Evolutionary conservation across 2,113 vertebrate species (phyloP), one percentile per base, ranked within the genome.

Genomic region (Colinus virginianus): DNA sequence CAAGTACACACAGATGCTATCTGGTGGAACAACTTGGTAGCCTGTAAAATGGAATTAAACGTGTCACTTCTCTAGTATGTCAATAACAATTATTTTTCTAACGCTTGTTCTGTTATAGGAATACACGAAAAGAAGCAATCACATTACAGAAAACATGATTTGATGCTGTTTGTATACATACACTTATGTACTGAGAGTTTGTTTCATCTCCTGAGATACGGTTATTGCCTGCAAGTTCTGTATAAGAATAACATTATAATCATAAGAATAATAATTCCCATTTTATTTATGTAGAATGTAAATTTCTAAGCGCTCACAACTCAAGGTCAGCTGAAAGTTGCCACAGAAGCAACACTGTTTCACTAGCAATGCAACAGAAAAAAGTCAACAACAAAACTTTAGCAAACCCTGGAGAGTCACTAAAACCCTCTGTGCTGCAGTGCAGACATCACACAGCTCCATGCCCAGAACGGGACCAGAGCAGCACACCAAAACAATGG

Each of bases 241-340:
- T 53, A 30, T 53, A 53, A 28, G 51, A 91, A 82, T 76, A 94
- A n/a, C 82, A 77, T 64, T 62, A 75, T 84, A 78, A 90, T 70
- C 11, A 48, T 49, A 68, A 81, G 21, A 81, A 87, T 36, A 79
- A 77, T 90, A 56, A 92, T 88, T 90, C 81, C 30, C 4, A 48
- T 70, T 78, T 95, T 87, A 90, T 84, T 87, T 91, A 90, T 49
- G 49, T 70, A 48, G 40, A 80, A 25, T 53, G n/a, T 40, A 90
- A 88, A 71, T 86, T 79, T 30, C 30, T 45, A 87, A 88, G 72
- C 36, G 83, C 72, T 91, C 61, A 36, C 40, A 87, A 83, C 36
- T 71, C 93, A 94, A 93, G 93, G 94, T 94, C 93, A 93, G 58
- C 43, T 86, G 76, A 96, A 96, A 88, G 79, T 80, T 94, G 74